Conservation (phyloP, 1,140 invertebrate genomes). For the Orchesella cincta region DNA sequence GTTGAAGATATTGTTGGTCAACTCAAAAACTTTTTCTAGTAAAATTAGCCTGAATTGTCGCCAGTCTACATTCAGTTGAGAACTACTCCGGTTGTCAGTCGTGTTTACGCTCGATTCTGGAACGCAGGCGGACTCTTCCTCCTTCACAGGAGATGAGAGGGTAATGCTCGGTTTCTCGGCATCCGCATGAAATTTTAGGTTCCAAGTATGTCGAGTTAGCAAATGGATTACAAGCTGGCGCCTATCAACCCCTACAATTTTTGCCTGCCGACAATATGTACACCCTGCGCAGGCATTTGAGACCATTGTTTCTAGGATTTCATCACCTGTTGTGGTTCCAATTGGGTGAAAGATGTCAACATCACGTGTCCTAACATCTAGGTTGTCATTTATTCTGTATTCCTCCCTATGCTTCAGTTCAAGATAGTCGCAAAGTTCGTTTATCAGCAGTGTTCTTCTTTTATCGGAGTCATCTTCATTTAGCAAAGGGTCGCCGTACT, state of each 20-base stretch:
- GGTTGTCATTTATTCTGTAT: not conserved
- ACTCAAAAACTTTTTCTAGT: conserved; percentile 45
- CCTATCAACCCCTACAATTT: conserved; percentile 77
- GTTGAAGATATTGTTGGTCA: conserved; percentile 35
- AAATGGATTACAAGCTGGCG: conserved; percentile 75
- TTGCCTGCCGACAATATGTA: conserved; percentile 79
- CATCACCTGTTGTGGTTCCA: not conserved
- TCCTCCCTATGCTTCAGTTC: not conserved
- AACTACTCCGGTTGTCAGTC: not conserved
- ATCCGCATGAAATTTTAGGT: not conserved
- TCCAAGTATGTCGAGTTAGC: conserved; percentile 70
- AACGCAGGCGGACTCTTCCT: not conserved
- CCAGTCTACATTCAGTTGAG: conserved; percentile 5
- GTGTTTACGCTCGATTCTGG: not conserved
- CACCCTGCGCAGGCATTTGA: conserved; percentile 59
- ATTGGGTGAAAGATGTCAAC: conserved; percentile 32
- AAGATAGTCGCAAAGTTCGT: conserved; percentile 37
- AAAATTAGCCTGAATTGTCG: conserved; percentile 35
- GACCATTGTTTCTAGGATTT: conserved; percentile 46
- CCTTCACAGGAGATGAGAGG: not conserved
- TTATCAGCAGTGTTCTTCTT: conserved; percentile 37
- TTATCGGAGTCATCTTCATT: conserved; percentile 37
- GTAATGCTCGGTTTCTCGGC: not conserved
- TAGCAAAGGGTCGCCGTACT: conserved; percentile 41
- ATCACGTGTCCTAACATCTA: conserved; percentile 5